phyloP scores from a whole-genome alignment of 2,888 invertebrate genomes.

The Scaptodrosophila latifasciaeformis region DNA sequence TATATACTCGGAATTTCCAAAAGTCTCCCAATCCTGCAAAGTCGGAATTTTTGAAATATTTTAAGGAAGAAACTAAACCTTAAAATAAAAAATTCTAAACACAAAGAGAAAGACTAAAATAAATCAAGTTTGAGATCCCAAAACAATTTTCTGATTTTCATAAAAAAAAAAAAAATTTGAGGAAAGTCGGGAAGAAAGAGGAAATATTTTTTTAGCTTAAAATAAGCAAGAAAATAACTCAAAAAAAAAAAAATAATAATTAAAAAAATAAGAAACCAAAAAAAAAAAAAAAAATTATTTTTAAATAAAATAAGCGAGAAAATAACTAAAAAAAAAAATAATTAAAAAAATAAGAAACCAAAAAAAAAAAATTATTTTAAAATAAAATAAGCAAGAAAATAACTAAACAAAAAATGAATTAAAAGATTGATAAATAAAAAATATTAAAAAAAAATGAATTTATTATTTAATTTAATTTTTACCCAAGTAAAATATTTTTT shows the following conservation, averaged over 20 bases:
- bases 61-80: not conserved
- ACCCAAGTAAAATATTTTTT: no score
- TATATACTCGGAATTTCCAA: no score
- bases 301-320: not conserved
- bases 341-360: not conserved
- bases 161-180: constrained; percentile 30
- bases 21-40: no score
- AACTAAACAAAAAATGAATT: not conserved
- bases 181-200: constrained; percentile 43
- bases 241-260: not conserved
- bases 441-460: not conserved
- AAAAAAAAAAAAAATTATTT: not conserved
- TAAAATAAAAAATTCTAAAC: constrained; percentile 21
- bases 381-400: not conserved
- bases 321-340: not conserved
- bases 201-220: constrained; percentile 6
- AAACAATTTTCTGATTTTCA: constrained; percentile 1
- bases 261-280: no score
- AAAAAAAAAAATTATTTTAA: not conserved
- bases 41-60: no score
- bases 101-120: constrained; percentile 15
- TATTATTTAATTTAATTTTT: no score
- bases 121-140: not conserved
- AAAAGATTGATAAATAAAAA: not conserved
- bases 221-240: not conserved